phyloP scores from a whole-genome alignment of 2,888 invertebrate species.

The Leptopilina drosophilae region DNA sequence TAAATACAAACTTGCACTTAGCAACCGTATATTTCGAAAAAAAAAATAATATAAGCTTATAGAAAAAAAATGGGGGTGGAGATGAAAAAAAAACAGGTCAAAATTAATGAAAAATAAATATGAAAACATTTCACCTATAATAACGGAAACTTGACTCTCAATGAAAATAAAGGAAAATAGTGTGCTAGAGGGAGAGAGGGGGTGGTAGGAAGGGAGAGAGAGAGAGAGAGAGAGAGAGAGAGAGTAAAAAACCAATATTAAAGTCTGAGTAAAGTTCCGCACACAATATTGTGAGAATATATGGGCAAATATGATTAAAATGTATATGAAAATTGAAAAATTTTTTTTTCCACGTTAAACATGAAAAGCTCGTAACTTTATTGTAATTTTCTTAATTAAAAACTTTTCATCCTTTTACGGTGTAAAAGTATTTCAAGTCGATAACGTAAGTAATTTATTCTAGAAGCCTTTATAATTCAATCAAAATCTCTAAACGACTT shows the following conservation, averaged over 20 bases:
- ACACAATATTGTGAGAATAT: not conserved
- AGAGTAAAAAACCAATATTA: not conserved
- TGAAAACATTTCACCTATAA: conserved; percentile 5
- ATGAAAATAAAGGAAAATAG: too few species aligned
- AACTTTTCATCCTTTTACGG: conserved; percentile 9
- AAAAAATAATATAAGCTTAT: not conserved
- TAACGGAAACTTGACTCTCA: not conserved
- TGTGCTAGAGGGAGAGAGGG: too few species aligned
- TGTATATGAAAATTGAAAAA: conserved; percentile 8
- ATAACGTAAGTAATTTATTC: conserved; percentile 14
- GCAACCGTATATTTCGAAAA: not conserved
- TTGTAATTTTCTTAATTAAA: conserved; percentile 12
- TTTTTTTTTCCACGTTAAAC: not conserved
- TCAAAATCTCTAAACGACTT: conserved; percentile 20
- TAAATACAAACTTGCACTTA: conserved; percentile 23
- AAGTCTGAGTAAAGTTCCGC: not conserved
- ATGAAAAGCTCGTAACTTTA: not conserved
- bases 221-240: not conserved
- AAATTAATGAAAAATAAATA: conserved; percentile 23
- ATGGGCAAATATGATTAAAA: not conserved
- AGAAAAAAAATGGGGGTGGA: not conserved
- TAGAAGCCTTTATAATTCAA: conserved; percentile 14
- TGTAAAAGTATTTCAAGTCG: conserved; percentile 14
- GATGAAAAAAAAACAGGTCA: not conserved
- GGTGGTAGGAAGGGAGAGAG: too few species aligned